Conservation (phyloP, 1,140 invertebrate species). For the Drosophila sproati region DNA sequence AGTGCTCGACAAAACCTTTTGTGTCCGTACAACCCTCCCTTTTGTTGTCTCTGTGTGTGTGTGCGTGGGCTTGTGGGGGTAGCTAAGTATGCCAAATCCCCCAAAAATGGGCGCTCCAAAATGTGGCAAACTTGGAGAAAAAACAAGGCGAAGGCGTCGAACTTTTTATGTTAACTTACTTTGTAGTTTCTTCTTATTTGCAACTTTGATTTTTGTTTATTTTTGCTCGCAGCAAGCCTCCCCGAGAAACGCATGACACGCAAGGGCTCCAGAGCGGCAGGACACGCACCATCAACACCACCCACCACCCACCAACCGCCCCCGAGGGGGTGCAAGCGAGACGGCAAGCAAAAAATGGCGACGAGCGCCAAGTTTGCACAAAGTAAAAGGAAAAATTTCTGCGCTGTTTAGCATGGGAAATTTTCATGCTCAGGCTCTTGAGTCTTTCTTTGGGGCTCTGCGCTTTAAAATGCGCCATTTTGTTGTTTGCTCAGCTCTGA, state of each 20-base stretch:
- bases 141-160: slow-evolving; percentile 77
- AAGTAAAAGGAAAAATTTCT: slow-evolving; percentile 50
- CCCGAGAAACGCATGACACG: slow-evolving; percentile 31
- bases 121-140: slow-evolving; percentile 70
- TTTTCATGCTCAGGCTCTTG: slow-evolving; percentile 36
- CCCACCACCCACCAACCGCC: background rate
- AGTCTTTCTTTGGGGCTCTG: slow-evolving; percentile 33
- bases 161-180: slow-evolving; percentile 82
- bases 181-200: slow-evolving; percentile 83
- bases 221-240: slow-evolving; percentile 63
- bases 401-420: slow-evolving; percentile 50
- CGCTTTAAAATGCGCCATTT: slow-evolving; percentile 82
- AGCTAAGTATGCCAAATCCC: slow-evolving; percentile 59
- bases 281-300: slow-evolving; percentile 20
- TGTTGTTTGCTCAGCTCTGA: slow-evolving; percentile 68
- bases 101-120: background rate
- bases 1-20: slow-evolving; percentile 80
- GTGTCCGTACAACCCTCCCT: slow-evolving; percentile 33
- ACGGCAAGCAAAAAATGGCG: slow-evolving; percentile 44
- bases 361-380: slow-evolving; percentile 41
- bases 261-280: slow-evolving; percentile 11
- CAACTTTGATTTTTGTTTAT: slow-evolving; percentile 84
- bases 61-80: slow-evolving; percentile 21
- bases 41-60: background rate
- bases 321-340: slow-evolving; percentile 10